Evolutionary conservation across 1,140 invertebrate species (phyloP).

Genomic region (Anastatus disparis): DNA sequence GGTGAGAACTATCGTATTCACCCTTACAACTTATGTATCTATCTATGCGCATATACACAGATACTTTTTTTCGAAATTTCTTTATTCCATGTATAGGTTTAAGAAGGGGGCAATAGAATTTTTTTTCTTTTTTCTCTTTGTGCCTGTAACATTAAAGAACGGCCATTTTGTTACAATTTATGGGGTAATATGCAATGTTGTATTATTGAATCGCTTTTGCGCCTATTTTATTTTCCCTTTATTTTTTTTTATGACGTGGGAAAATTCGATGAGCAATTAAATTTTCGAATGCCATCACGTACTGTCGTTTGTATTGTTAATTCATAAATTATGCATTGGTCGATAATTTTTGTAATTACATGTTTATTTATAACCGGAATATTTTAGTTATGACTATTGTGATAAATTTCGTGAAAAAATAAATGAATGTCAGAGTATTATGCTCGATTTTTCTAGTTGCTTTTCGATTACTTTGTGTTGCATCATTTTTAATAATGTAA

Average conservation of each 20-base stretch:
- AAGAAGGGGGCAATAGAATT: background rate
- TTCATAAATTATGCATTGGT: no score
- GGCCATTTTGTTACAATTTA: slow-evolving; percentile 13
- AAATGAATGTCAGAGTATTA: no score
- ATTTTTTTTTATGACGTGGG: background rate
- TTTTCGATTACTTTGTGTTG: no score
- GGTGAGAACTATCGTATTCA: no score
- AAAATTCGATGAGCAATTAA: background rate
- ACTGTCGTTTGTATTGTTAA: no score
- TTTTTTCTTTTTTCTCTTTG: background rate
- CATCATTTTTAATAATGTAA: no score
- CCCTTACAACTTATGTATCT: background rate
- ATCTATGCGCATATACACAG: background rate
- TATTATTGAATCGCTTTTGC: background rate
- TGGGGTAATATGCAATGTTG: background rate
- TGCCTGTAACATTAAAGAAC: background rate
- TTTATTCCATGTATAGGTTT: background rate
- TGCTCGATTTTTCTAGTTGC: no score
- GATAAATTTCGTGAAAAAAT: no score
- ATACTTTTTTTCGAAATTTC: background rate
- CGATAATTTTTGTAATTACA: no score
- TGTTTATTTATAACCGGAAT: no score
- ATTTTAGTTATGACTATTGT: no score
- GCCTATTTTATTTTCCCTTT: background rate
- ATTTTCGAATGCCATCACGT: background rate